A percentile compares a stretch with the other conserved stretches of the same genome.
Evolutionary conservation across 2,888 invertebrate species (phyloP).

Genomic region (Candidula unifasciata): DNA sequence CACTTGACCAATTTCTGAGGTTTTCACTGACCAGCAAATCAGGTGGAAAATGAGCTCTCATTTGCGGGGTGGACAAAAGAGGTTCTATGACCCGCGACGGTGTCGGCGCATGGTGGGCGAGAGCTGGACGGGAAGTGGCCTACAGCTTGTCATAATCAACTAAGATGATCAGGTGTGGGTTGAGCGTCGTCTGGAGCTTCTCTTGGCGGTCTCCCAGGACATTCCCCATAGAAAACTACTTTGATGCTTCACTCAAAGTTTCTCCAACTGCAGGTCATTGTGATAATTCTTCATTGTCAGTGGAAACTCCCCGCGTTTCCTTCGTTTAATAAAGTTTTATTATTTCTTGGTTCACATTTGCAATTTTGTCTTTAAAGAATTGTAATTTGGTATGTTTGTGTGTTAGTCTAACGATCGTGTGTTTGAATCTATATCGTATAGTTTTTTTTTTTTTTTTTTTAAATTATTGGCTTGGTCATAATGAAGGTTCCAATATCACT

Average conservation of each 20-base stretch:
- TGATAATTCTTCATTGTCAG: background rate
- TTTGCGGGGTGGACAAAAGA: background rate
- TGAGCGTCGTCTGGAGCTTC: background rate
- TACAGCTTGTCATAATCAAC: background rate
- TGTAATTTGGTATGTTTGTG: too few species aligned
- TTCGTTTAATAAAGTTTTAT: too few species aligned
- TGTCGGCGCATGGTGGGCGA: background rate
- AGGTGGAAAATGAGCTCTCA: slow-evolving; percentile 30
- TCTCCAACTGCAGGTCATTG: background rate
- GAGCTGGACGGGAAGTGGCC: background rate
- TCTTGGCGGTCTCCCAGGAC: too few species aligned
- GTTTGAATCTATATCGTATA: too few species aligned
- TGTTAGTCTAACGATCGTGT: too few species aligned
- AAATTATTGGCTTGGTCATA: too few species aligned
- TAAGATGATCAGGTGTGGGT: background rate
- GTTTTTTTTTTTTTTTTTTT: too few species aligned
- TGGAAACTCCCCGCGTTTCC: too few species aligned
- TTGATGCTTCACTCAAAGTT: background rate
- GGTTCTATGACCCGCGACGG: background rate
- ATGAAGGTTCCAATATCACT: too few species aligned
- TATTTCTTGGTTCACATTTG: too few species aligned
- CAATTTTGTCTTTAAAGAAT: too few species aligned
- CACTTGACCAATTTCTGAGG: slow-evolving; percentile 35
- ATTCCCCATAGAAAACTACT: background rate
- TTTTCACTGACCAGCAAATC: slow-evolving; percentile 18